Evolutionary conservation across 2,113 vertebrate species (phyloP).

Genomic region (Pogonocichla stellata): DNA sequence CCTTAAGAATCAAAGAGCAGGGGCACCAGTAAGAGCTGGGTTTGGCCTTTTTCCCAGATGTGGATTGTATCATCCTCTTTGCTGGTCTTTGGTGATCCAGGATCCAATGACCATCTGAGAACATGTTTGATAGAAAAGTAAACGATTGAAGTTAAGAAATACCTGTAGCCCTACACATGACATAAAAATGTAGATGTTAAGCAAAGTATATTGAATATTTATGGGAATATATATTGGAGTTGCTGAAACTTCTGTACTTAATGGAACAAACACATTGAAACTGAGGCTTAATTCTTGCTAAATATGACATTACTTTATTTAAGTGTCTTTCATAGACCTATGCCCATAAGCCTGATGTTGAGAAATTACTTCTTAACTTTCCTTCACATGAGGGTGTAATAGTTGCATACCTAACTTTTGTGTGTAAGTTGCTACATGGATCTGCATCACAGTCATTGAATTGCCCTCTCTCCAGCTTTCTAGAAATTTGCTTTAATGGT

Average conservation of each 20-base stretch:
- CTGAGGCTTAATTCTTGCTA: not conserved
- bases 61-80: not conserved
- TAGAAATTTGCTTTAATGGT: not conserved
- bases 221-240: not conserved
- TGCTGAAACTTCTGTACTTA: not conserved
- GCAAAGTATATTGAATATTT: not conserved
- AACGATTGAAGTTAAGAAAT: not conserved
- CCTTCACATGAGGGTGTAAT: fast-evolving
- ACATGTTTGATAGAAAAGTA: not conserved
- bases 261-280: not conserved
- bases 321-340: not conserved
- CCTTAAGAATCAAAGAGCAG: not conserved
- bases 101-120: not conserved
- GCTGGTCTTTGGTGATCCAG: not conserved
- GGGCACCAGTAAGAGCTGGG: not conserved
- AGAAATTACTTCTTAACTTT: not conserved
- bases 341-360: not conserved
- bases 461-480: not conserved
- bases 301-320: not conserved
- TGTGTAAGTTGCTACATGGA: not conserved
- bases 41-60: not conserved
- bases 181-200: not conserved
- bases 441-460: not conserved
- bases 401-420: not conserved
- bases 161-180: not conserved